Evolutionary conservation across 2,888 invertebrate genomes (phyloP).

Genomic region (Perdita meconis): DNA sequence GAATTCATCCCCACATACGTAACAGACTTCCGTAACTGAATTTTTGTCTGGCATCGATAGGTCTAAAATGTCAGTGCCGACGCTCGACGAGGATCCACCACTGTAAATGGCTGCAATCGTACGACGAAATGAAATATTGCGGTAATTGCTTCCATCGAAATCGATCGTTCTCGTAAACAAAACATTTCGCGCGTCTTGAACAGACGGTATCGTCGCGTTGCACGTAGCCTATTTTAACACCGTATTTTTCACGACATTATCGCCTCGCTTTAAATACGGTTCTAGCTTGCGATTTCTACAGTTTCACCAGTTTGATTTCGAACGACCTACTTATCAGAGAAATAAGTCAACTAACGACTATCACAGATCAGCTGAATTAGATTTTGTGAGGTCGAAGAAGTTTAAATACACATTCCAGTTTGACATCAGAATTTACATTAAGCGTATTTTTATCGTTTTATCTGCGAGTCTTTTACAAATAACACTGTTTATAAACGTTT

Average conservation of each 20-base stretch:
- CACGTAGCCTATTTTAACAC: conserved; percentile 74
- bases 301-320: conserved; percentile 59
- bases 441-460: conserved; percentile 66
- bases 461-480: conserved; percentile 69
- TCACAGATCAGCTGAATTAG: conserved; percentile 48
- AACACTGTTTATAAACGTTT: conserved; percentile 76
- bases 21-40: conserved; percentile 94
- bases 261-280: conserved; percentile 31
- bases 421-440: conserved; percentile 54
- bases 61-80: conserved; percentile 94
- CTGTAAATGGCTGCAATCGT: conserved; percentile 79
- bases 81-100: conserved; percentile 84
- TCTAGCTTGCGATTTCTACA: conserved; percentile 46
- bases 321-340: conserved; percentile 52
- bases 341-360: conserved; percentile 44
- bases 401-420: conserved; percentile 11
- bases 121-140: background rate
- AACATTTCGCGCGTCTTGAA: conserved; percentile 46
- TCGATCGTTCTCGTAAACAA: background rate
- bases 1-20: conserved; percentile 95
- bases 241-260: conserved; percentile 66
- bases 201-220: conserved; percentile 60
- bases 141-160: background rate
- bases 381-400: conserved; percentile 50
- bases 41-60: conserved; percentile 97